Percentiles rank a stretch among this genome's conserved stretches.
phyloP scores from a whole-genome alignment of 2,797 vertebrate species.

The Acanthurus tractus region DNA sequence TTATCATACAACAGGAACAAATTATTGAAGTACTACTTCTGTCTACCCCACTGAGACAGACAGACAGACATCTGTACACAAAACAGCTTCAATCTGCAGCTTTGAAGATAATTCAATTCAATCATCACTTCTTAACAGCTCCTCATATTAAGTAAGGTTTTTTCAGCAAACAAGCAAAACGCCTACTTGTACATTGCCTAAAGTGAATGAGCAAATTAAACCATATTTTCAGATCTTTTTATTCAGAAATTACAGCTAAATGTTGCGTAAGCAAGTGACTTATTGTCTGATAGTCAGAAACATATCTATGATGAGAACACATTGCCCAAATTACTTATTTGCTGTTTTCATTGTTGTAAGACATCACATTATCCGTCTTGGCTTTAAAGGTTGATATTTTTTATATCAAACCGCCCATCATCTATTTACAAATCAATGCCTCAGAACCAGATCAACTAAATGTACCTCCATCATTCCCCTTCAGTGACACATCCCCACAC shows the following conservation, averaged over 20 bases:
- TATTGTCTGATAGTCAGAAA: not conserved
- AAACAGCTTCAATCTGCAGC: not conserved
- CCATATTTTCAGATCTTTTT: not conserved
- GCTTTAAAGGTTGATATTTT: too few species aligned
- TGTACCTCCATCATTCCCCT: constrained; percentile 11
- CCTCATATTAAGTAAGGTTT: not conserved
- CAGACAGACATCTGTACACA: too few species aligned
- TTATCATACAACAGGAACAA: too few species aligned
- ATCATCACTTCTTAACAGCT: not conserved
- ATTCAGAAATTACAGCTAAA: not conserved
- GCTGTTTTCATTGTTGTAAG: not conserved
- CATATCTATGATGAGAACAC: not conserved
- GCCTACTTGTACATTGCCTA: not conserved
- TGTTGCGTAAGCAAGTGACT: not conserved
- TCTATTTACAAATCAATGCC: constrained; percentile 17
- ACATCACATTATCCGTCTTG: not conserved
- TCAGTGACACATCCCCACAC: constrained; percentile 29
- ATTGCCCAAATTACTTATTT: too few species aligned
- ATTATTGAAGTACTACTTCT: too few species aligned
- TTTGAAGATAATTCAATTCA: not conserved
- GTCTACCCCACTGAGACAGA: too few species aligned
- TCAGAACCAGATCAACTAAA: constrained; percentile 32
- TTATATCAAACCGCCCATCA: not conserved
- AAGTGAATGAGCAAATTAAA: not conserved
- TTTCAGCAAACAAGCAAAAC: not conserved